These are phyloP conservation scores for Nasua narica DNA, from an alignment of 2,797 vertebrate species.

Conservation along the genomic window DNA sequence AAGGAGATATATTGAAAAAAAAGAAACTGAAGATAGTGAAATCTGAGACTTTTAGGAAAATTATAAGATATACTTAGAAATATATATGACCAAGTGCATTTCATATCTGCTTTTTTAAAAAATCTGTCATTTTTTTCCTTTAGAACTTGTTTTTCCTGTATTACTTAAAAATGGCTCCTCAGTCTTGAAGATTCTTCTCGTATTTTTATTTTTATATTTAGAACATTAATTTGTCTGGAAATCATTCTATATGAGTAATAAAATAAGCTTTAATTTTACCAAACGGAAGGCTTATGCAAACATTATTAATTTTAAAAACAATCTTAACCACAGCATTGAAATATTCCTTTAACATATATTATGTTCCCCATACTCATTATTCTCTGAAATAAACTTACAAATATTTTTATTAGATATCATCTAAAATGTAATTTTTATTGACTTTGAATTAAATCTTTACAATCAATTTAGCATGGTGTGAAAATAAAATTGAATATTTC, in stretches of 20 bases:
- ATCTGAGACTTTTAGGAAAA: neutral
- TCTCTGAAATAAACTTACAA: neutral
- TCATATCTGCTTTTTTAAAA: neutral
- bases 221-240: neutral
- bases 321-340: neutral
- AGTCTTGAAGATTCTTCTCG: neutral
- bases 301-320: neutral
- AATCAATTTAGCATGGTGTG: neutral
- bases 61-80: neutral
- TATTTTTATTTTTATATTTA: neutral
- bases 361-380: neutral
- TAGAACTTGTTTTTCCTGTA: neutral
- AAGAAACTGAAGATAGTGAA: neutral
- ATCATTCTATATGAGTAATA: neutral
- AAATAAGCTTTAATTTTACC: neutral
- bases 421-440: neutral
- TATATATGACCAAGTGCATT: neutral
- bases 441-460: neutral
- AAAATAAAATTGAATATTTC: neutral
- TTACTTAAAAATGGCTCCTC: neutral
- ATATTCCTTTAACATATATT: neutral
- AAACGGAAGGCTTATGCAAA: neutral
- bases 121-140: neutral
- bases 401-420: neutral
- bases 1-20: neutral